Evolutionary conservation across 2,113 vertebrate genomes (phyloP).

Genomic region (Oncorhynchus mykiss): DNA sequence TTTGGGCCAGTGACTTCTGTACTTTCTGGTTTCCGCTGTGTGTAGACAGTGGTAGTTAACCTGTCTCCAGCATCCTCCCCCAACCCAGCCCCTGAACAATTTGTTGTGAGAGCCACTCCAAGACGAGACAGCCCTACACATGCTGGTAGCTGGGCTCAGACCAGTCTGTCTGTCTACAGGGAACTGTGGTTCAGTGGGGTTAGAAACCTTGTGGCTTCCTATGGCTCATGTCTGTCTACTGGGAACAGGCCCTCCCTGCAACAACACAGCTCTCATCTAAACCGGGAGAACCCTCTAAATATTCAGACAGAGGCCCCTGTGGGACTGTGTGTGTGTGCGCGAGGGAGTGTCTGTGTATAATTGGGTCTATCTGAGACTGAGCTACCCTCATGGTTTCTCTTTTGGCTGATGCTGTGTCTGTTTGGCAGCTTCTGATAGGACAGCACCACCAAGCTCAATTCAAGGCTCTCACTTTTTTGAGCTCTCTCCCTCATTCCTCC

Average conservation of each 20-base stretch:
- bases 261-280: background rate
- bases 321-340: background rate
- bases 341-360: background rate
- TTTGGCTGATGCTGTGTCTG: too few relatives aligned
- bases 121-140: background rate
- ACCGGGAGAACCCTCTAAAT: background rate
- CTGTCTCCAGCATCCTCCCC: conserved; percentile 57
- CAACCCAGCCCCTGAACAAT: conserved; percentile 27
- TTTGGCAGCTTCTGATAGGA: too few relatives aligned
- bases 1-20: conserved; percentile 57
- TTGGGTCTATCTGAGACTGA: too few relatives aligned
- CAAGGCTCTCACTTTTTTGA: too few relatives aligned
- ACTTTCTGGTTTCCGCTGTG: conserved; percentile 50
- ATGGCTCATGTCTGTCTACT: background rate
- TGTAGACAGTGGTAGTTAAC: conserved; percentile 66
- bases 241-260: background rate
- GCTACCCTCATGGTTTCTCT: too few relatives aligned
- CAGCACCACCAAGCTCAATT: too few relatives aligned
- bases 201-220: background rate
- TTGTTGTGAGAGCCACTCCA: conserved; percentile 5
- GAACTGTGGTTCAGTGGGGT: conserved; percentile 45
- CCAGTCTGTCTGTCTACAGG: conserved; percentile 26
- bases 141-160: too few relatives aligned
- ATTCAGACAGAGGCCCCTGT: background rate
- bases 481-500: too few relatives aligned